Percentiles rank a stretch among this genome's conserved stretches.
Evolutionary conservation across 2,888 invertebrate genomes (phyloP).

Genomic region (Dicyrtoma fusca): DNA sequence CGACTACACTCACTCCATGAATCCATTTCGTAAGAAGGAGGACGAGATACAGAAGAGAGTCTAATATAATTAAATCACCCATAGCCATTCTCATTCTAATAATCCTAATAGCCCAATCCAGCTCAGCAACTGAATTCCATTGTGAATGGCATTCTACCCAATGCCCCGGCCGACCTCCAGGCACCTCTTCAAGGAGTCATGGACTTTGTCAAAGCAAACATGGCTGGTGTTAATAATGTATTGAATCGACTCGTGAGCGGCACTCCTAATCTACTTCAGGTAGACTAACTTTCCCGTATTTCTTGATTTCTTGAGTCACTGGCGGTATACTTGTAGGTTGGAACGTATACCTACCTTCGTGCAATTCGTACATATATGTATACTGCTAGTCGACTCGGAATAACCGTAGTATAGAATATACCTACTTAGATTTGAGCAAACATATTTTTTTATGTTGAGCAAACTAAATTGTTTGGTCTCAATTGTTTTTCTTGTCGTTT

Average conservation of each 20-base stretch:
- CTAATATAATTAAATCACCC: neutral
- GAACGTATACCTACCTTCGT: neutral
- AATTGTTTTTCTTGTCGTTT: no score
- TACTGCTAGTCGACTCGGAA: neutral
- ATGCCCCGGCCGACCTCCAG: conserved; percentile 37
- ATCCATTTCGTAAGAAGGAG: neutral
- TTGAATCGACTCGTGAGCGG: conserved; percentile 41
- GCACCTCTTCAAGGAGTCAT: conserved; percentile 45
- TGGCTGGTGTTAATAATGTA: conserved; percentile 46
- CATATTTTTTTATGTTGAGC: no score
- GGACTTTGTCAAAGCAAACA: conserved; percentile 46
- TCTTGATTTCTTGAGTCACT: conserved; percentile 2
- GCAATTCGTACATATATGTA: neutral
- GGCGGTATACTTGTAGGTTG: no score
- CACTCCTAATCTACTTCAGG: conserved; percentile 47
- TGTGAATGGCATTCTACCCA: conserved; percentile 42
- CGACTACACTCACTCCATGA: no score
- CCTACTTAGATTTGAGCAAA: no score
- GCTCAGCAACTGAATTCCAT: conserved; percentile 50
- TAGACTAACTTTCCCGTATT: conserved; percentile 33
- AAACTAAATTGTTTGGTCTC: no score
- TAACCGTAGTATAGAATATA: no score
- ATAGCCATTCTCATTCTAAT: no score
- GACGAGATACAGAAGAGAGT: no score
- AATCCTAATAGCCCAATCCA: conserved; percentile 29